Conservation (phyloP, 2,113 vertebrate species). For the Oreocharis arfaki region DNA sequence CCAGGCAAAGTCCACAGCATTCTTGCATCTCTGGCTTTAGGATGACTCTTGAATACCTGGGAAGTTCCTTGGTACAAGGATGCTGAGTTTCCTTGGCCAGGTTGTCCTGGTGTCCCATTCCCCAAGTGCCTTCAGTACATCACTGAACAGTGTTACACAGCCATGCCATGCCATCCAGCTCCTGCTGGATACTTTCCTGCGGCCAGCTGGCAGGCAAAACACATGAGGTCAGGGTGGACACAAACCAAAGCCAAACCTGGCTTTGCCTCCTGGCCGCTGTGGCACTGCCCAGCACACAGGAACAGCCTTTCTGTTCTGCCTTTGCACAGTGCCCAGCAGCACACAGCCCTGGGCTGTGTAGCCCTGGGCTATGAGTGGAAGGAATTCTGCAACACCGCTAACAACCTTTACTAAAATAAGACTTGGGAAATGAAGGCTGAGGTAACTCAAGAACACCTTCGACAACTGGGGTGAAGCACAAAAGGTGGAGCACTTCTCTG, state of each 20-base stretch:
- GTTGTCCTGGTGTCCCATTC: background rate
- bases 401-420: background rate
- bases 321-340: background rate
- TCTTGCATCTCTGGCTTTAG: background rate
- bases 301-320: background rate
- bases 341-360: background rate
- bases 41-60: background rate
- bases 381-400: background rate
- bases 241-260: background rate
- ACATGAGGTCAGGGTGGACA: background rate
- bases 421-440: background rate
- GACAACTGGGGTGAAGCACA: background rate
- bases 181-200: background rate
- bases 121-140: accelerated
- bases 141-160: background rate
- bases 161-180: background rate
- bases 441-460: background rate
- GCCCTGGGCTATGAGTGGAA: background rate
- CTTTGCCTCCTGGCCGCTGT: background rate
- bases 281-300: background rate
- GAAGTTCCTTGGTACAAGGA: background rate
- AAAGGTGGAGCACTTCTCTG: background rate
- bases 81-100: accelerated
- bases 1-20: background rate
- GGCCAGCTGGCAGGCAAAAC: background rate